phyloP scores from a whole-genome alignment of 2,113 vertebrate species.

The Caranx ignobilis region DNA sequence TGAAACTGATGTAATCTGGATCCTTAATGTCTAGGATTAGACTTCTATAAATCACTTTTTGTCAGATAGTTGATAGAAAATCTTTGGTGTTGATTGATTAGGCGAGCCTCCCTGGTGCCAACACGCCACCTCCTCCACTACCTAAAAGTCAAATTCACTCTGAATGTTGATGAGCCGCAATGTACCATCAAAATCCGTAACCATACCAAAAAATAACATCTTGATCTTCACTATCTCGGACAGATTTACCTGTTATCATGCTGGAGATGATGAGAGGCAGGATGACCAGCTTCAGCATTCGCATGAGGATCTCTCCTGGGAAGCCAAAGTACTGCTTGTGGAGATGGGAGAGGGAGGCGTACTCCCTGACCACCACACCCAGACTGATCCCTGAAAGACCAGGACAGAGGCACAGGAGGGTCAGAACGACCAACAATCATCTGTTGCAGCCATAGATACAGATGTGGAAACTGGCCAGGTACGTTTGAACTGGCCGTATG shows the following conservation, averaged over 20 bases:
- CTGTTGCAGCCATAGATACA: too few relatives aligned
- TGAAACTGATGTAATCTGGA: neutral
- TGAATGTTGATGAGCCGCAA: too few relatives aligned
- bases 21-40: neutral
- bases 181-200: too few relatives aligned
- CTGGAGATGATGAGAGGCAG: slow-evolving; percentile 97
- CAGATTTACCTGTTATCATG: slow-evolving; percentile 94
- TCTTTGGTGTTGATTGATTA: neutral
- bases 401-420: slow-evolving; percentile 8
- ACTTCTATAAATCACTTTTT: neutral
- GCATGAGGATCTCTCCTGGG: slow-evolving; percentile 96
- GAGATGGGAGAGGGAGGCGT: slow-evolving; percentile 88
- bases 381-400: slow-evolving; percentile 87
- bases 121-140: neutral
- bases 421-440: too few relatives aligned
- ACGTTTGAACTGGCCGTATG: too few relatives aligned
- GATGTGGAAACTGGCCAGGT: neutral
- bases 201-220: neutral
- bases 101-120: neutral
- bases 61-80: neutral
- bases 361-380: slow-evolving; percentile 92
- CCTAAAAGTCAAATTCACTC: too few relatives aligned
- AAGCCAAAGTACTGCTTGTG: slow-evolving; percentile 96
- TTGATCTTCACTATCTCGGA: too few relatives aligned
- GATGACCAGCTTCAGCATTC: slow-evolving; percentile 98